These are phyloP conservation scores for Rugalucina vietnamica DNA, from an alignment of 2,888 invertebrate species.

Conservation along the genomic window DNA sequence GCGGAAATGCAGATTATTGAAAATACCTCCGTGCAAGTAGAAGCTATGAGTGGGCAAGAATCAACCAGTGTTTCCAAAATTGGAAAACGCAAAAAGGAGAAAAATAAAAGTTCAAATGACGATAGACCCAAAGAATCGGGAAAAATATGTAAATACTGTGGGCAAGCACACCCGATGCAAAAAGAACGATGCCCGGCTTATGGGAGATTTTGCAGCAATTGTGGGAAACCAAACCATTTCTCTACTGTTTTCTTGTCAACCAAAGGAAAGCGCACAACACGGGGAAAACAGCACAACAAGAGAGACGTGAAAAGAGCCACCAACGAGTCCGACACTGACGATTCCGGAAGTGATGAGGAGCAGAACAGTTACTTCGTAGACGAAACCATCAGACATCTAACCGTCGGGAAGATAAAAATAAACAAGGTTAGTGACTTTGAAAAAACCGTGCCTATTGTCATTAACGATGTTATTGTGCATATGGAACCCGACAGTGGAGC, in stretches of 20 bases:
- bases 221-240: constrained; percentile 18
- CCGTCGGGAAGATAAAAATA: too few relatives aligned
- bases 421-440: constrained; percentile 10
- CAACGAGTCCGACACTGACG: neutral
- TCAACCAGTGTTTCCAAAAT: neutral
- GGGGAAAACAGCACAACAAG: too few relatives aligned
- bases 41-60: neutral
- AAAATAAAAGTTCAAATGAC: too few relatives aligned
- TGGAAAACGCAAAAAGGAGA: neutral
- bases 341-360: neutral
- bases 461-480: constrained; percentile 13
- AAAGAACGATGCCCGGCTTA: neutral
- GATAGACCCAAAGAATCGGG: too few relatives aligned
- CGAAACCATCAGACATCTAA: neutral
- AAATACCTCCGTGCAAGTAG: neutral
- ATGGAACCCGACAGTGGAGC: too few relatives aligned
- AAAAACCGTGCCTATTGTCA: constrained; percentile 11
- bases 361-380: neutral
- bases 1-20: neutral
- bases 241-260: too few relatives aligned
- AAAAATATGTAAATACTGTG: too few relatives aligned
- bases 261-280: neutral
- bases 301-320: neutral
- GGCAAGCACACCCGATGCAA: neutral
- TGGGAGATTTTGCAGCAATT: constrained; percentile 8